These are phyloP conservation scores for Pipistrellus nathusii DNA, from an alignment of 2,797 vertebrate genomes.

Conservation along the genomic window DNA sequence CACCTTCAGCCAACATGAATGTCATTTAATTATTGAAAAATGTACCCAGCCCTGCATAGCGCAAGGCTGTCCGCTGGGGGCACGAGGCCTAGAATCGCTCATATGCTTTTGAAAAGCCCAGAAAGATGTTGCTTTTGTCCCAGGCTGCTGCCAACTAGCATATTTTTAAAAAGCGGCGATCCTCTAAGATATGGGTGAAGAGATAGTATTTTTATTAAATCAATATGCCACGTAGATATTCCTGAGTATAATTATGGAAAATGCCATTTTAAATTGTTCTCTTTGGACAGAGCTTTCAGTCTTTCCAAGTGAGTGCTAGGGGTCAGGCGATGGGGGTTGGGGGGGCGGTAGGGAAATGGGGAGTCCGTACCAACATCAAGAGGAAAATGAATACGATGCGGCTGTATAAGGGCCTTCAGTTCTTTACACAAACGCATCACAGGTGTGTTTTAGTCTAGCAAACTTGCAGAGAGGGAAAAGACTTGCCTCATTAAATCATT, in stretches of 20 bases:
- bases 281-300: constrained; percentile 8
- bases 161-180: neutral
- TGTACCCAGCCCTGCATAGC: constrained; percentile 34
- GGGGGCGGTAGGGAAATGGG: too few relatives aligned
- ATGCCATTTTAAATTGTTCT: neutral
- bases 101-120: constrained; percentile 57
- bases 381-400: constrained; percentile 45
- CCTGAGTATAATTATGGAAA: constrained; percentile 74
- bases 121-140: constrained; percentile 39
- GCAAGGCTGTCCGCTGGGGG: constrained; percentile 39
- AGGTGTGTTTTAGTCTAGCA: constrained; percentile 74
- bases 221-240: constrained; percentile 61
- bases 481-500: constrained; percentile 23
- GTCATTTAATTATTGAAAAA: constrained; percentile 65
- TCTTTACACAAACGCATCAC: constrained; percentile 51
- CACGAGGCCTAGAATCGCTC: constrained; percentile 30
- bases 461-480: constrained; percentile 62
- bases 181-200: constrained; percentile 35
- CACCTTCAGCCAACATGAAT: constrained; percentile 59
- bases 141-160: neutral
- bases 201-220: constrained; percentile 73
- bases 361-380: constrained; percentile 57
- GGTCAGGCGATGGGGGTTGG: too few relatives aligned
- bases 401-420: constrained; percentile 7
- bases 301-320: constrained; percentile 40